These are phyloP conservation scores for Vidua macroura DNA, from an alignment of 2,113 vertebrate genomes.

Conservation along the genomic window DNA sequence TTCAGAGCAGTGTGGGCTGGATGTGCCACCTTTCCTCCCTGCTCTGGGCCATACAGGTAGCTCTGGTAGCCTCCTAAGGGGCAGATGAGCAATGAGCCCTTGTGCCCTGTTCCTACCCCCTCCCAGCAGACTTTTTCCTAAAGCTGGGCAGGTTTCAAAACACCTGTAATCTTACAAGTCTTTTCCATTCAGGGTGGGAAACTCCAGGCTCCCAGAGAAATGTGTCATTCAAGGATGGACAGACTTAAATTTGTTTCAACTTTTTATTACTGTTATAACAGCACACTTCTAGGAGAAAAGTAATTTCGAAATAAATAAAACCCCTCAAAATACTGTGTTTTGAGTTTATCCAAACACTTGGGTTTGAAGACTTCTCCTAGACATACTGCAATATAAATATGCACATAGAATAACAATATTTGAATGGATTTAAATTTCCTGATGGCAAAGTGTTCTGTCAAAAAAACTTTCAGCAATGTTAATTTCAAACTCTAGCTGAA, in stretches of 20 bases:
- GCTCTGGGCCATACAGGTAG: not conserved
- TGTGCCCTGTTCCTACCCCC: not conserved
- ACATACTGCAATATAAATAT: not conserved
- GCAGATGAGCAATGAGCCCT: no score
- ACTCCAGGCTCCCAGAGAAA: not conserved
- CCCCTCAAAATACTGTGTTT: not conserved
- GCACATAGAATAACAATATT: constrained; percentile 24
- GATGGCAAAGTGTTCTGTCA: not conserved
- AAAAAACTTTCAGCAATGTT: constrained; percentile 42
- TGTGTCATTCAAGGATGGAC: not conserved
- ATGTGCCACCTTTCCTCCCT: not conserved
- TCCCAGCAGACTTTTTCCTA: not conserved
- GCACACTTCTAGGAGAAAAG: not conserved
- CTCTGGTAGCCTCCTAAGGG: not conserved
- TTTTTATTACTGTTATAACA: constrained; percentile 20
- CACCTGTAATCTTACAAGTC: not conserved
- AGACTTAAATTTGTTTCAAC: not conserved
- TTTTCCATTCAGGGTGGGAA: not conserved
- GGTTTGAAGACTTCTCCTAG: not conserved
- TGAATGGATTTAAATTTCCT: constrained; percentile 32
- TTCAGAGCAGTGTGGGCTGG: not conserved
- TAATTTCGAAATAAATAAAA: constrained; percentile 8
- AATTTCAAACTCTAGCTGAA: constrained; percentile 44
- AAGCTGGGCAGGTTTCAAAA: not conserved
- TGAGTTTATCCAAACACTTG: not conserved